Evolutionary conservation across 2,888 invertebrate species (phyloP), one percentile per base, ranked within the genome.

Genomic region (Melanostoma scalare): DNA sequence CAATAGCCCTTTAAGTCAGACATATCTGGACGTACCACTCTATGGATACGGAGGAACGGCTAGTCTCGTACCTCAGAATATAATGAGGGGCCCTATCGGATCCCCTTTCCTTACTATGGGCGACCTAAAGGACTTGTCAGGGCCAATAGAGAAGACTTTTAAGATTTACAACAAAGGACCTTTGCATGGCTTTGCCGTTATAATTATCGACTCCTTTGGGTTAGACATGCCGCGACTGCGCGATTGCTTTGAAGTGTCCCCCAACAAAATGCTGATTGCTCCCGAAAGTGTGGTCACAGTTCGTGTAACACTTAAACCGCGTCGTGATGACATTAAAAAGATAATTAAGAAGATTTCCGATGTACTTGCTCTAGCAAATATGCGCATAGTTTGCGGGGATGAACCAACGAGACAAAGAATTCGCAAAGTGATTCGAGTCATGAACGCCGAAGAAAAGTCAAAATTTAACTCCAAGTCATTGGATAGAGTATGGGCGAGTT

Each of bases 21-120:
- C 81, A 60, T 88, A 88, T 4, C 60, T 87, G 88, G 90, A 87
- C 65, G 88, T 90, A 3, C 88, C 90, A 0, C 88, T 94, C 5
- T 93, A 91, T 86, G 94, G 93, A 2, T 94, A 93, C 86, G 94
- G 94, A 2, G 94, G 94, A 0, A 91, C 91, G 85, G 91, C 92
- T 0, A 92, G 90, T 85, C 88, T 94, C 0, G 91, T 92, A 63
- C 90, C 93, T 9, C 90, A 91, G 30, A 92, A 92, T 76, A 89
- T 93, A 9, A 90, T 92, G 0, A 92, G 93, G 87, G 94, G 94
- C 60, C 92, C 93, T 0, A 91, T 92, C 1, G 93, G 93, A 3
- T 92, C 92, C 77, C 91, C 93, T 82, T 94, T 93, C 91, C 87
- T 94, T 0, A 92, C 93, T 1, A 89, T 94, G 50, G 94, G 94